phyloP scores from a whole-genome alignment of 2,888 invertebrate species.

The Galerucella nymphaeae region DNA sequence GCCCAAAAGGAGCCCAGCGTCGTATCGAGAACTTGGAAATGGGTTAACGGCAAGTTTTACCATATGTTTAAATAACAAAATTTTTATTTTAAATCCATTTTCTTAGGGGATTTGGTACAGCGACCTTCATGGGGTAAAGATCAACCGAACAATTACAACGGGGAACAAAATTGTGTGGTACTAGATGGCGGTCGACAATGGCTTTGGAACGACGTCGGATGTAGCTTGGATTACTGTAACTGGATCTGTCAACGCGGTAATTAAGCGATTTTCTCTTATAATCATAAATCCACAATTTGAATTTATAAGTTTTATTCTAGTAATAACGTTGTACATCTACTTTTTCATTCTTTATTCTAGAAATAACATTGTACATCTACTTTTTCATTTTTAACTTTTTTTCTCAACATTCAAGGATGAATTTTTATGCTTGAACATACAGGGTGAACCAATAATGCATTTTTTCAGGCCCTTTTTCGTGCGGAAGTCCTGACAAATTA shows the following conservation, averaged over 20 bases:
- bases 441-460: no score
- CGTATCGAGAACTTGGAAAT: constrained; percentile 87
- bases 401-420: no score
- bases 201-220: constrained; percentile 96
- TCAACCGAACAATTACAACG: constrained; percentile 95
- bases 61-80: not conserved
- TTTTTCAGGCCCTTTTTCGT: constrained; percentile 78
- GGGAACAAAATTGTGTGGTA: constrained; percentile 95
- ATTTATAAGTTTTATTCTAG: no score
- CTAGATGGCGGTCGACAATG: constrained; percentile 90
- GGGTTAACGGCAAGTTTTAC: constrained; percentile 82
- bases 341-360: no score
- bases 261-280: no score
- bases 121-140: constrained; percentile 92
- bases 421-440: no score
- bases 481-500: constrained; percentile 88
- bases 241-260: constrained; percentile 94
- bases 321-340: no score
- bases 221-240: constrained; percentile 91
- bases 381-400: no score
- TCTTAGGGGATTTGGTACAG: constrained; percentile 71
- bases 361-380: no score
- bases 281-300: no score
- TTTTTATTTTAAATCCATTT: not conserved
- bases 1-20: constrained; percentile 88